A percentile compares a stretch with the other conserved stretches of the same genome.
phyloP scores from a whole-genome alignment of 2,888 invertebrate species.

The Heliconius hortense region DNA sequence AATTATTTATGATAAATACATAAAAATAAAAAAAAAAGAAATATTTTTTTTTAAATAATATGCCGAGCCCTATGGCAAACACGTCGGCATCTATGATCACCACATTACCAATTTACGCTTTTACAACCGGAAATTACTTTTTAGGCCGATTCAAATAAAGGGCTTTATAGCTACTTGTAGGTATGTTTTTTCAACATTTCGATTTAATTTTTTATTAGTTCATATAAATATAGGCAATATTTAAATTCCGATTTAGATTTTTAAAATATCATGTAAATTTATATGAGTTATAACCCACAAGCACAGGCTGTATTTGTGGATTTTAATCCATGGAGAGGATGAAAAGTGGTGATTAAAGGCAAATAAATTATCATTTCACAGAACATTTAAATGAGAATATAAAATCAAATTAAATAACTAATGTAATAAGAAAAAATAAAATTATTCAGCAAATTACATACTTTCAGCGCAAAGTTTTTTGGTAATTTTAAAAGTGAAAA shows the following conservation, averaged over 20 bases:
- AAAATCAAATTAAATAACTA: neutral
- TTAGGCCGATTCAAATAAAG: constrained; percentile 7
- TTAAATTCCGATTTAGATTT: neutral
- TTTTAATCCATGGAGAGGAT: neutral
- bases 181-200: neutral
- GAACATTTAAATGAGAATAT: neutral
- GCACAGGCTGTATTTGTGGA: too few relatives aligned
- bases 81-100: constrained; percentile 58
- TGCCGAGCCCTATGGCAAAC: constrained; percentile 37
- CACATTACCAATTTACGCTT: constrained; percentile 58
- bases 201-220: neutral
- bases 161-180: constrained; percentile 3
- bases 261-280: neutral
- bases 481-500: too few relatives aligned
- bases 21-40: neutral
- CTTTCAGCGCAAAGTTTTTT: too few relatives aligned
- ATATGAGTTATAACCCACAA: neutral
- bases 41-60: neutral
- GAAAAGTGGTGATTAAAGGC: neutral
- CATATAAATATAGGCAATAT: neutral
- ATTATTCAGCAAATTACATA: too few relatives aligned
- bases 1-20: neutral
- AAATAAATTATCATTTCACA: neutral
- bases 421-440: neutral
- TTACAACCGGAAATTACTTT: constrained; percentile 37